These are phyloP conservation scores for Aleiodes alternator DNA, from an alignment of 2,888 invertebrate genomes.

Conservation along the genomic window DNA sequence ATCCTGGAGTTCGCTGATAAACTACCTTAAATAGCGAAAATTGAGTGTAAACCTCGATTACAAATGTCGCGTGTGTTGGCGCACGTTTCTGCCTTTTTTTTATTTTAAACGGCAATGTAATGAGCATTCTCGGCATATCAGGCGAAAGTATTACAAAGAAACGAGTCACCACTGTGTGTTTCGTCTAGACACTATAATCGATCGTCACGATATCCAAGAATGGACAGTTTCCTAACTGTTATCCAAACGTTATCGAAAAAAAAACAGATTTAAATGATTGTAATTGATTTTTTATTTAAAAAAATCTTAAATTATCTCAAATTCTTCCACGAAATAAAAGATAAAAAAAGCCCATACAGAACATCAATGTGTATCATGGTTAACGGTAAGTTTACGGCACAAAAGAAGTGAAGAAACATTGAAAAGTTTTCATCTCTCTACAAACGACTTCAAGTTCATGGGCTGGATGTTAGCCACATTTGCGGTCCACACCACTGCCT, in stretches of 20 bases:
- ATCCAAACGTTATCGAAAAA: constrained; percentile 2
- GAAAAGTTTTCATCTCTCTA: background rate
- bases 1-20: too few relatives aligned
- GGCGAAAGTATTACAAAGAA: constrained; percentile 31
- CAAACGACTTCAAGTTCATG: constrained; percentile 17
- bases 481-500: constrained; percentile 8
- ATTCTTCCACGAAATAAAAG: background rate
- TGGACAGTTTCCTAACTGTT: constrained; percentile 13
- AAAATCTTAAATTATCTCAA: too few relatives aligned
- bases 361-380: background rate
- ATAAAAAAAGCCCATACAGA: background rate
- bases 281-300: background rate
- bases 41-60: background rate
- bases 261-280: background rate
- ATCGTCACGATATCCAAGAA: constrained; percentile 16
- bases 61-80: constrained; percentile 10
- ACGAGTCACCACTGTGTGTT: background rate
- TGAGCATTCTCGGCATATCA: constrained; percentile 18
- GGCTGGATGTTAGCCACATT: constrained; percentile 8
- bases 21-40: background rate
- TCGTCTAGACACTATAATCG: constrained; percentile 42
- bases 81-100: background rate
- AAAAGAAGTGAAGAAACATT: background rate
- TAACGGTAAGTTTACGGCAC: constrained; percentile 16
- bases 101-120: background rate